Evolutionary conservation across 1,140 invertebrate species (phyloP).

Genomic region (Monochamus saltuarius): DNA sequence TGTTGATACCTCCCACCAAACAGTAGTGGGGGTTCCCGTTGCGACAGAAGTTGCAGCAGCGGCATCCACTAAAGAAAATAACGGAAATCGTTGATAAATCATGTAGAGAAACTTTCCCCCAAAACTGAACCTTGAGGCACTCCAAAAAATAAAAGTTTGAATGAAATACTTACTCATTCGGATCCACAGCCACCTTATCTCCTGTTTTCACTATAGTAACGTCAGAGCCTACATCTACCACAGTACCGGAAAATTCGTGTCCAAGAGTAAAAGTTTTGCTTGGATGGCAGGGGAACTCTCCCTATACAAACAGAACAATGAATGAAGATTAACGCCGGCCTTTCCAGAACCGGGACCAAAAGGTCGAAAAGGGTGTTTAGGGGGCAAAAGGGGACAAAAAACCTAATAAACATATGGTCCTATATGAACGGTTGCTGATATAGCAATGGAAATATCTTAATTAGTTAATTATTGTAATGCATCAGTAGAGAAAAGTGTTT

Average conservation of each 20-base stretch:
- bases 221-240: slow-evolving; percentile 59
- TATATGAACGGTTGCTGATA: no score
- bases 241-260: slow-evolving; percentile 69
- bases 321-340: no score
- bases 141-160: background rate
- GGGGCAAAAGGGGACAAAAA: no score
- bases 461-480: no score
- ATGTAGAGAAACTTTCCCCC: no score
- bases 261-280: slow-evolving; percentile 60
- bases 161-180: slow-evolving; percentile 57
- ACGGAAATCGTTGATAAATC: no score
- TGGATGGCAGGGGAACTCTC: slow-evolving; percentile 63
- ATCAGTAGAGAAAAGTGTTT: no score
- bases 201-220: slow-evolving; percentile 63
- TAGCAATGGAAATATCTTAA: no score
- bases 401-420: no score
- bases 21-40: slow-evolving; percentile 65
- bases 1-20: slow-evolving; percentile 58
- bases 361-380: no score
- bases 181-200: slow-evolving; percentile 67
- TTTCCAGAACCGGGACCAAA: no score
- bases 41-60: slow-evolving; percentile 62
- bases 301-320: slow-evolving; percentile 55
- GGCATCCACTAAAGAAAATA: slow-evolving; percentile 55
- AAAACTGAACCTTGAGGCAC: background rate